Base-by-base conservation (phyloP, 2,888 invertebrate species). In the Dicyrtoma fusca region DNA sequence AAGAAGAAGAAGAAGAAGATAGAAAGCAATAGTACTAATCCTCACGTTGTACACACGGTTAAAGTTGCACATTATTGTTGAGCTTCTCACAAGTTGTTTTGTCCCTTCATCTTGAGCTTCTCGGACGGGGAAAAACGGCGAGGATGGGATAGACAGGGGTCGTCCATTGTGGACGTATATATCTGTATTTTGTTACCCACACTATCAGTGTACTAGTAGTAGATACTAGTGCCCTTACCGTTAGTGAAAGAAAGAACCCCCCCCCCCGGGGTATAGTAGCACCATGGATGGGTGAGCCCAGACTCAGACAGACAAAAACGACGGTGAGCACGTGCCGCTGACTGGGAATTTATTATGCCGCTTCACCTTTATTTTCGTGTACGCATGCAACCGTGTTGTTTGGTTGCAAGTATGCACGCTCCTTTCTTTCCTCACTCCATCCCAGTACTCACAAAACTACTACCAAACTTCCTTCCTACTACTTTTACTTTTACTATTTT, bases 281-380 rank as follows among this genome's bases (percentile, higher is more conserved):
- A n/a, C n/a, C n/a, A n/a, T n/a, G n/a, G n/a, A n/a, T 21, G 14
- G 34, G 11, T 25, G 68, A 53, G 23, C 8, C 23, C 11, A 57
- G 10, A 55, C 57, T 13, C 26, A 61, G 62, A 53, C 34, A 34
- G 71, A 62, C 34, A 55, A 70, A 71, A 71, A 71, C 71, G 66
- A 66, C 57, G 63, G 68, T 71, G 53, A 74, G 74, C 74, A 71
- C 74, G 74, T 74, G 74, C 74, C 74, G 71, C 71, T 68, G 69
- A 69, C 73, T 71, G 62, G 63, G 68, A 71, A 71, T 74, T 71
- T 74, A 74, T 74, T 72, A 62, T 57, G 62, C 63, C 26, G 47
- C 49, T 61, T 51, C 70, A 63, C 59, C 59, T 49, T 17, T 49
- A 53, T 53, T 53, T 53, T 53, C 11, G 55, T 21, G 55, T 55